Base-by-base conservation (phyloP, 2,797 vertebrate species). In the Falco naumanni region DNA sequence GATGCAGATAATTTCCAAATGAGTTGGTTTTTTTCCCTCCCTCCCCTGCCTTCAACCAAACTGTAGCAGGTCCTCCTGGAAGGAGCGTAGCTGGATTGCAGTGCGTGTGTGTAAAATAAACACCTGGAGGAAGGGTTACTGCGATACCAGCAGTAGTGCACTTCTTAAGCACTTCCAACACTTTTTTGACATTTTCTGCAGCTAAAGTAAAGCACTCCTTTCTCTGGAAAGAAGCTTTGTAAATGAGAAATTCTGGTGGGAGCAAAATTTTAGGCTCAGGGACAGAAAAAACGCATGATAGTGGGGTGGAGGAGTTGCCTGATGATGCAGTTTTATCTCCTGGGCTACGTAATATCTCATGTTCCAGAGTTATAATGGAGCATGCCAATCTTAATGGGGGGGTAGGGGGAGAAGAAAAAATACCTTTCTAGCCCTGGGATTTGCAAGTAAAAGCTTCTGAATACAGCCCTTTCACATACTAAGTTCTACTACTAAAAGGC, bases 1-100 rank as follows among this genome's bases (percentile, higher is more conserved):
- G 89, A 89, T 78, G 95, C 87, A 89, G 87, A 80, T 95, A 51
- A 60, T 80, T 87, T 92, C 80, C 77, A 93, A 93, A 86, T 6
- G 41, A 74, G 14, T 64, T 70, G 75, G 16, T 68, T 70, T 78
- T 18, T 19, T 8, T 3, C 47, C 10, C 24, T 20, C n/a, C 28
- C 10, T 39, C 25, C 56, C 54, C 22, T 1, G 1, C 63, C 63
- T 51, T 81, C 11, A 5, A 15, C 16, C 74, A 75, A 75, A 31
- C n/a, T 56, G 60, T 83, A 82, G 74, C 74, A 65, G 48, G 51
- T 77, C 61, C 22, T 91, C 21, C 60, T 63, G 53, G 74, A 69
- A 45, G 60, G 63, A 81, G 4, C 0, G 29, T 50, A 20, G 54
- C 48, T 63, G 72, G 80, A 26, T 48, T 77, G 85, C 33, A 37